phyloP scores from a whole-genome alignment of 2,113 vertebrate genomes.

The Hemichromis elongatus region DNA sequence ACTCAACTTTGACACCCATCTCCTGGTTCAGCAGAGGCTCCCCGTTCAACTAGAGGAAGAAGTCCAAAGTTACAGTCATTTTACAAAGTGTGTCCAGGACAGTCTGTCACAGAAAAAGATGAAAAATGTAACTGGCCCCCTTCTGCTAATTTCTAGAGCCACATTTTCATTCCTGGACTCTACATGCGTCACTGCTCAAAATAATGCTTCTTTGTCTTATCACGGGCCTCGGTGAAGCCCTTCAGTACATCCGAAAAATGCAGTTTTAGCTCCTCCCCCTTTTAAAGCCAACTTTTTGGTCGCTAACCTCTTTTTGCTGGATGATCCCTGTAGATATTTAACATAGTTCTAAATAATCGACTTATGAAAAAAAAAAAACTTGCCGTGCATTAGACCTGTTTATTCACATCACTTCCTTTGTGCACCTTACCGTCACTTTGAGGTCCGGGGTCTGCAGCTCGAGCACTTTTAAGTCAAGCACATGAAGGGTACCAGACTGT shows the following conservation, averaged over 20 bases:
- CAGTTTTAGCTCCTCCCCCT: background rate
- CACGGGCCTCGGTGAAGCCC: background rate
- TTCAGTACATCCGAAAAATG: background rate
- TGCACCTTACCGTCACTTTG: conserved; percentile 68
- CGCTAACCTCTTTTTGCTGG: background rate
- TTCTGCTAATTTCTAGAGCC: background rate
- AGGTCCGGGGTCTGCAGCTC: conserved; percentile 71
- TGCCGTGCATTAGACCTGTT: background rate
- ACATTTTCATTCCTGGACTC: background rate
- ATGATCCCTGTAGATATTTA: background rate
- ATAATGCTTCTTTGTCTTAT: background rate
- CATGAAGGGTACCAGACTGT: conserved; percentile 47
- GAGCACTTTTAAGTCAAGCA: conserved; percentile 66
- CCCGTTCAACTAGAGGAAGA: conserved; percentile 17
- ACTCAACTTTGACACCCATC: conserved; percentile 73
- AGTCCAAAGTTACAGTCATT: background rate
- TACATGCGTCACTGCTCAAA: background rate
- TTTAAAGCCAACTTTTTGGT: background rate
- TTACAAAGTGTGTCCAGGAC: background rate
- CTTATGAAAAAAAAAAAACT: background rate
- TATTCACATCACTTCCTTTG: too few relatives aligned
- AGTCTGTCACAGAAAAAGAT: background rate
- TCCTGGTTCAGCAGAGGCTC: background rate
- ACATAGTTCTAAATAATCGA: background rate
- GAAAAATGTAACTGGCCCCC: background rate